Base-by-base conservation (phyloP, 1,140 invertebrate species). In the Drosophila equinoxialis region DNA sequence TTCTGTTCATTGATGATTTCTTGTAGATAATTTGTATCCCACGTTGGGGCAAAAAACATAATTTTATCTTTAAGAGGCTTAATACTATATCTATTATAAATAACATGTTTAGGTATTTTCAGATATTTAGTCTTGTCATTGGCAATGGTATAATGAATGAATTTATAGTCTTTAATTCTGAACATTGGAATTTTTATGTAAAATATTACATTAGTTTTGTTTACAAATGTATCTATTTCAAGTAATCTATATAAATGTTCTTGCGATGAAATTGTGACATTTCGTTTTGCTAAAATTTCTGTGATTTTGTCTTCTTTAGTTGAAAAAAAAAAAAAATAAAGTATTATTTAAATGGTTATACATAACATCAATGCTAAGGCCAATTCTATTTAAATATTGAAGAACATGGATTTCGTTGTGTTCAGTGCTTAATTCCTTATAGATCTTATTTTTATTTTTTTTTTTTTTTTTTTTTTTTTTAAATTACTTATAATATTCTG, bases 101-200 rank as follows among this genome's bases (percentile, higher is more conserved):
- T 41, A 41, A 41, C 39, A 41, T 41, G 39, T 41, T 41, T 41
- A 41, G 8, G 39, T 41, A 41, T 41, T 41, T 41, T 41, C 39
- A 41, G 39, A 41, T 41, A 41, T 41, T 41, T 41, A 41, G 39
- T 41, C 39, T 41, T 41, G 39, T 41, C 39, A 41, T 41, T 41
- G 39, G 39, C 39, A 41, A 41, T 41, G 39, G 39, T 41, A 41
- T 41, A 41, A 41, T 41, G 39, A 41, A 41, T 41, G 39, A 23
- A 23, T 23, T 23, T 23, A 23, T 23, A 23, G 23, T 23, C 23
- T 23, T 23, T 23, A 23, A 23, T 41, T 41, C 39, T 41, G 39
- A 41, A 41, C 39, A 41, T 41, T 41, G 39, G 39, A 41, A 41
- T 41, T 41, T 41, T 41, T 41, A 41, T 41, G 39, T 41, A 41